Conservation (phyloP, 2,113 vertebrate species). For the Ancistrus triradiatus region DNA sequence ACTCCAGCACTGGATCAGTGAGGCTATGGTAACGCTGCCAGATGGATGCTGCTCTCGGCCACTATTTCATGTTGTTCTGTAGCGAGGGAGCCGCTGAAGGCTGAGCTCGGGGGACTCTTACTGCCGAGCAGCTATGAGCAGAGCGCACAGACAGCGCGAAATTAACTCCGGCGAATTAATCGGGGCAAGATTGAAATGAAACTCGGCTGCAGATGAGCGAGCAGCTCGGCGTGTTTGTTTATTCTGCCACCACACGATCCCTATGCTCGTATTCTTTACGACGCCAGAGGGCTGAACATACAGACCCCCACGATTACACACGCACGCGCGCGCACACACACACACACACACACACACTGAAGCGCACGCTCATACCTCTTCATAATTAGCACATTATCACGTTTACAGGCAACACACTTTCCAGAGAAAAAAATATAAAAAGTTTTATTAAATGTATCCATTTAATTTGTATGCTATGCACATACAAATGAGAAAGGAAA, state of each 20-base stretch:
- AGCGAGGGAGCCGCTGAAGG: constrained; percentile 19
- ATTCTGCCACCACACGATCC: constrained; percentile 31
- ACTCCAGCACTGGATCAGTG: constrained; percentile 29
- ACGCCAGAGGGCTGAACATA: constrained; percentile 25
- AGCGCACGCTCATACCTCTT: background rate
- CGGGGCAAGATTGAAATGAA: constrained; percentile 88
- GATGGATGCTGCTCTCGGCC: constrained; percentile 77
- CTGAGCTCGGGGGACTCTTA: constrained; percentile 15
- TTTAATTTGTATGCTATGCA: too few relatives aligned
- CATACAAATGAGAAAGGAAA: too few relatives aligned
- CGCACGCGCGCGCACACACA: background rate
- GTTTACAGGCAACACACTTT: too few relatives aligned
- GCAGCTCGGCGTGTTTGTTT: constrained; percentile 58
- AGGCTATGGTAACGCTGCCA: constrained; percentile 59
- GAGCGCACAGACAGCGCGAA: constrained; percentile 60
- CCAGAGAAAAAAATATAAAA: too few relatives aligned
- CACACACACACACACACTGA: too few relatives aligned
- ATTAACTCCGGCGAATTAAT: constrained; percentile 89
- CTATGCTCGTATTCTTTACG: constrained; percentile 31
- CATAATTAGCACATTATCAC: background rate
- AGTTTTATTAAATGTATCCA: too few relatives aligned
- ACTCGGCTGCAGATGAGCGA: constrained; percentile 77
- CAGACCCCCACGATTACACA: constrained; percentile 4
- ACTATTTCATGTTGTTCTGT: constrained; percentile 66
- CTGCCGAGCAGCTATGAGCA: constrained; percentile 18